phyloP scores from a whole-genome alignment of 2,888 invertebrate genomes.

The Pristionchus exspectatus region DNA sequence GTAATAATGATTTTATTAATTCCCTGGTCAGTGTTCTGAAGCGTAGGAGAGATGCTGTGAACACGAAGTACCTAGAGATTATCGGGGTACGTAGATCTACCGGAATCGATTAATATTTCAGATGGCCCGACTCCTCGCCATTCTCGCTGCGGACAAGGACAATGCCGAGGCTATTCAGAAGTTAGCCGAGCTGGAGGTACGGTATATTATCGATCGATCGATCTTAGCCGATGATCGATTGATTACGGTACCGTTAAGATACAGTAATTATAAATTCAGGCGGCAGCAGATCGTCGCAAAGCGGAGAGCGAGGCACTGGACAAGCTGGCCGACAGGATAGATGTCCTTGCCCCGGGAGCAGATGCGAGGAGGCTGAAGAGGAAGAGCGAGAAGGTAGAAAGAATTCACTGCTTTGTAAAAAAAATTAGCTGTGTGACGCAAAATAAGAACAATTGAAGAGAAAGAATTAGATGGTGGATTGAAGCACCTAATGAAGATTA shows the following conservation, averaged over 20 bases:
- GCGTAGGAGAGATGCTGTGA: too few species aligned
- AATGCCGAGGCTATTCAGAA: conserved; percentile 13
- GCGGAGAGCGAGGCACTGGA: conserved; percentile 66
- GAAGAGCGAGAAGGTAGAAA: conserved; percentile 65
- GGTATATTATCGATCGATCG: not conserved
- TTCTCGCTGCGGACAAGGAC: conserved; percentile 23
- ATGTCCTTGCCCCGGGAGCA: conserved; percentile 67
- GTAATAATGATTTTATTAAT: too few species aligned
- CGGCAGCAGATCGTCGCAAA: conserved; percentile 62
- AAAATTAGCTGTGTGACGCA: too few species aligned
- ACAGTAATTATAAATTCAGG: not conserved
- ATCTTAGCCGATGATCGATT: conserved; percentile 10
- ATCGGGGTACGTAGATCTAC: too few species aligned
- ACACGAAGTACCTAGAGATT: too few species aligned
- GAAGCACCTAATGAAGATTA: too few species aligned
- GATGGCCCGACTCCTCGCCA: conserved; percentile 39
- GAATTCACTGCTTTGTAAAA: too few species aligned
- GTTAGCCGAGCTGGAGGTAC: conserved; percentile 44
- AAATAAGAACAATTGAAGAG: too few species aligned
- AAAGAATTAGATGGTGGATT: too few species aligned
- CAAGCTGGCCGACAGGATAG: conserved; percentile 63
- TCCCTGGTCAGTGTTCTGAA: too few species aligned
- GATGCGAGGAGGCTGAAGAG: conserved; percentile 71
- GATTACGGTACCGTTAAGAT: not conserved
- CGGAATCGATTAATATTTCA: not conserved